Percentiles rank a stretch among this genome's conserved stretches.
These are phyloP conservation scores for Zoanthus sociatus DNA, from an alignment of 92 coral and sea anemone genomes.

Conservation along the genomic window DNA sequence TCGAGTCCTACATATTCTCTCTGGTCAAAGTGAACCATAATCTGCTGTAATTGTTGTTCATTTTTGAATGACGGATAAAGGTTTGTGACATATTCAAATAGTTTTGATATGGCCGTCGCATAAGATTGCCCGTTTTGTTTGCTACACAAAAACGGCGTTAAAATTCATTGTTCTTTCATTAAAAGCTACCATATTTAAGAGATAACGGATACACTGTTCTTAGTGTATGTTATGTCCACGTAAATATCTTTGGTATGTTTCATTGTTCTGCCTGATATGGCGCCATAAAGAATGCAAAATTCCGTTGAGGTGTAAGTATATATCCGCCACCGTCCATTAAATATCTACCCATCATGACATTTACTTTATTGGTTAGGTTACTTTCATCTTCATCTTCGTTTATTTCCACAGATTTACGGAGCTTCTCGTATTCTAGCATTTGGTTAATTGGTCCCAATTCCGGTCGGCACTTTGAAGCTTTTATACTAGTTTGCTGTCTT, in stretches of 20 bases:
- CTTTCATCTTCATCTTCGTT: background rate
- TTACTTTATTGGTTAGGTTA: background rate
- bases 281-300: constrained; percentile 48
- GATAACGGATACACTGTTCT: constrained; percentile 20
- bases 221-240: constrained; percentile 47
- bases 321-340: constrained; percentile 55
- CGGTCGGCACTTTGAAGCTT: constrained; percentile 1
- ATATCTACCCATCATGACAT: constrained; percentile 42
- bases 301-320: constrained; percentile 19
- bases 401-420: constrained; percentile 1
- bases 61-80: constrained; percentile 5
- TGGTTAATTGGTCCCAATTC: background rate
- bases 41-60: constrained; percentile 53
- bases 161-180: constrained; percentile 1
- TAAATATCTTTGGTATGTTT: constrained; percentile 30
- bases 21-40: constrained; percentile 43
- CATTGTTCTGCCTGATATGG: constrained; percentile 40
- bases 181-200: constrained; percentile 28
- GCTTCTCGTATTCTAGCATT: background rate
- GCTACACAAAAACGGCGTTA: constrained; percentile 44
- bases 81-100: constrained; percentile 49
- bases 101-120: constrained; percentile 51
- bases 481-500: background rate
- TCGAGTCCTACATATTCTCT: too few relatives aligned
- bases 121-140: constrained; percentile 68